Percentiles rank a stretch among this genome's conserved stretches.
Evolutionary conservation across 2,888 invertebrate genomes (phyloP).

Genomic region (Eristalis tenax): DNA sequence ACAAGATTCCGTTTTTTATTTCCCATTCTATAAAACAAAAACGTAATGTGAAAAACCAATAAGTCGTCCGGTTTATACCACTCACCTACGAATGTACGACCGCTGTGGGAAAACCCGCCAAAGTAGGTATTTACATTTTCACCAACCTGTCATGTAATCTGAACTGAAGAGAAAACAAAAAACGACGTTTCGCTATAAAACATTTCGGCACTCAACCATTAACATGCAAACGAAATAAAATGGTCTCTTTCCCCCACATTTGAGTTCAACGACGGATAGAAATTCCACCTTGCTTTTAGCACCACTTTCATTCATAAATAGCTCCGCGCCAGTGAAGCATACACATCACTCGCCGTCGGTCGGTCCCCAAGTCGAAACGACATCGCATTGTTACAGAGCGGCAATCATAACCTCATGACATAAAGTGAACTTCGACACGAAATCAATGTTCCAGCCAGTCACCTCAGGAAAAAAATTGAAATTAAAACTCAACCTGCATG

Average conservation of each 20-base stretch:
- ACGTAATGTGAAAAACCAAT: slow-evolving; percentile 48
- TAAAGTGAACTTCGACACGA: slow-evolving; percentile 56
- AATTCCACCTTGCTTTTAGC: not conserved
- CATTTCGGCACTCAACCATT: slow-evolving; percentile 51
- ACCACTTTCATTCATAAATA: slow-evolving; percentile 51
- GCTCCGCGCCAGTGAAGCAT: slow-evolving; percentile 14
- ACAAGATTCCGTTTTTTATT: not conserved
- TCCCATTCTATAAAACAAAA: not conserved
- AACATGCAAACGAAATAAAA: slow-evolving; percentile 51
- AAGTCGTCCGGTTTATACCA: slow-evolving; percentile 37
- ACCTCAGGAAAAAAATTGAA: not conserved
- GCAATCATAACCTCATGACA: slow-evolving; percentile 35
- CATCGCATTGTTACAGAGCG: slow-evolving; percentile 31
- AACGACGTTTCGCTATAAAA: slow-evolving; percentile 2
- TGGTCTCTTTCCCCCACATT: not conserved
- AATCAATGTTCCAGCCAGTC: slow-evolving; percentile 34
- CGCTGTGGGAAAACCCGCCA: not conserved
- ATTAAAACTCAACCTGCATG: not conserved
- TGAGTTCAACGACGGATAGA: not conserved
- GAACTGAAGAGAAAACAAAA: not conserved
- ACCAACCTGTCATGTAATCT: slow-evolving; percentile 28
- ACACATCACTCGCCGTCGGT: slow-evolving; percentile 5
- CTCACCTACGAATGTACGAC: not conserved
- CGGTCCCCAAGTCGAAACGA: slow-evolving; percentile 13
- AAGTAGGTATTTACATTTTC: slow-evolving; percentile 30